These are phyloP conservation scores for Struthidea cinerea DNA, from an alignment of 2,113 vertebrate genomes.

Conservation along the genomic window DNA sequence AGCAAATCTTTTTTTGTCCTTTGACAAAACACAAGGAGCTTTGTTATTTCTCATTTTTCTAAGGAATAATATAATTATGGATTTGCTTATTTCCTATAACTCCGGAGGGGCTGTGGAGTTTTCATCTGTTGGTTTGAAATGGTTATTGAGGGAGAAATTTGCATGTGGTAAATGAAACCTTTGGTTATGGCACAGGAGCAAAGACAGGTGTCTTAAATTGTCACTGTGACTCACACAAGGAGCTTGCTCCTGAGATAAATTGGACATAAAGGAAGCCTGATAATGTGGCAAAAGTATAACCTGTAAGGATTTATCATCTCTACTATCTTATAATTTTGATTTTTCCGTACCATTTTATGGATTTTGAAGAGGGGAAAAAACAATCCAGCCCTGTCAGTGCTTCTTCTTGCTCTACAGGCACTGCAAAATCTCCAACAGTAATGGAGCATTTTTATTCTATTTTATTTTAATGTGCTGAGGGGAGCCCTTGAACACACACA, in stretches of 20 bases:
- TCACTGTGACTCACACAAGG: background rate
- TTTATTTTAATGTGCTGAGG: background rate
- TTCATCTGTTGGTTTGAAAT: background rate
- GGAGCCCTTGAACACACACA: background rate
- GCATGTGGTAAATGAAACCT: background rate
- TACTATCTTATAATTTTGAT: background rate
- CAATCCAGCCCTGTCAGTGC: background rate
- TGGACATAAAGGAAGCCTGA: background rate
- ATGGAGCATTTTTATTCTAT: background rate
- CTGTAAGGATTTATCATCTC: background rate
- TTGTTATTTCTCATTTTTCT: background rate
- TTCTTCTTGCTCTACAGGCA: background rate
- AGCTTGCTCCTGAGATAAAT: background rate
- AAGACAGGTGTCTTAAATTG: constrained; percentile 9
- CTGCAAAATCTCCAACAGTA: background rate
- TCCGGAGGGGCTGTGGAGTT: background rate
- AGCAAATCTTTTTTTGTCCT: no score
- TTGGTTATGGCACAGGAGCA: background rate
- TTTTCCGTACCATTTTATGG: background rate
- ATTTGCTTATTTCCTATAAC: background rate
- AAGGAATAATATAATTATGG: background rate
- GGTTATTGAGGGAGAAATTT: background rate
- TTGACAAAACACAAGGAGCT: background rate
- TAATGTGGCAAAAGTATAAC: background rate
- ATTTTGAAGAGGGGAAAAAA: background rate